Percentiles rank a stretch among this genome's conserved stretches.
phyloP scores from a whole-genome alignment of 2,888 invertebrate species.

The Stenolophus ochropezus region DNA sequence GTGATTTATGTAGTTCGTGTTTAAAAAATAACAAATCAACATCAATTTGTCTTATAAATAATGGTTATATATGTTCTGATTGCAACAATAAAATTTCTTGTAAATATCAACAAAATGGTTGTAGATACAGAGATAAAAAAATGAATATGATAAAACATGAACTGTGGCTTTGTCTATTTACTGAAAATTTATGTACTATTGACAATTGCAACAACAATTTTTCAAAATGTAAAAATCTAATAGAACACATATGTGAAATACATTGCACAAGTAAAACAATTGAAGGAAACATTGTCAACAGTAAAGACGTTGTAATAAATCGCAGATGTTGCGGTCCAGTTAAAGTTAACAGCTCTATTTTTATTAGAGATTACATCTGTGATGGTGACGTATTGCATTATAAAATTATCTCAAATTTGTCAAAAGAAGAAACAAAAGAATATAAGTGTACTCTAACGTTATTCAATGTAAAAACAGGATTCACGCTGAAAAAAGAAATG shows the following conservation, averaged over 20 bases:
- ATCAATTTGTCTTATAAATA: neutral
- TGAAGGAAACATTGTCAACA: neutral
- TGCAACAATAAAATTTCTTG: neutral
- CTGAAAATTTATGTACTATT: neutral
- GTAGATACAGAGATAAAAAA: slow-evolving; percentile 14
- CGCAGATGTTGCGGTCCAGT: neutral
- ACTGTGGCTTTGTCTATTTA: slow-evolving; percentile 1
- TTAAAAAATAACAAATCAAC: neutral
- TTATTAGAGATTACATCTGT: slow-evolving; percentile 5
- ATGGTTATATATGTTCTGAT: neutral
- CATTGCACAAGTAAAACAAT: slow-evolving; percentile 19
- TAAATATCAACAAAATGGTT: slow-evolving; percentile 7
- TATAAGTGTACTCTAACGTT: slow-evolving; percentile 16
- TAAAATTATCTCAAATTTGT: slow-evolving; percentile 14
- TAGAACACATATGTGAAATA: slow-evolving; percentile 5
- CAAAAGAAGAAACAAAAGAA: slow-evolving; percentile 14
- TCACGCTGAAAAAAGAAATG: slow-evolving; percentile 9
- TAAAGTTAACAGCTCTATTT: neutral
- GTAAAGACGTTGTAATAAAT: neutral
- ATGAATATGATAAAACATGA: slow-evolving; percentile 35
- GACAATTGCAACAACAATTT: neutral
- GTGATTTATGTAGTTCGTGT: slow-evolving; percentile 2
- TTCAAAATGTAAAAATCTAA: neutral
- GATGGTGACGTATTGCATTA: neutral
- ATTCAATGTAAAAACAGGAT: slow-evolving; percentile 26